Evolutionary conservation across 2,797 vertebrate species (phyloP).

Genomic region (Chrosomus eos): DNA sequence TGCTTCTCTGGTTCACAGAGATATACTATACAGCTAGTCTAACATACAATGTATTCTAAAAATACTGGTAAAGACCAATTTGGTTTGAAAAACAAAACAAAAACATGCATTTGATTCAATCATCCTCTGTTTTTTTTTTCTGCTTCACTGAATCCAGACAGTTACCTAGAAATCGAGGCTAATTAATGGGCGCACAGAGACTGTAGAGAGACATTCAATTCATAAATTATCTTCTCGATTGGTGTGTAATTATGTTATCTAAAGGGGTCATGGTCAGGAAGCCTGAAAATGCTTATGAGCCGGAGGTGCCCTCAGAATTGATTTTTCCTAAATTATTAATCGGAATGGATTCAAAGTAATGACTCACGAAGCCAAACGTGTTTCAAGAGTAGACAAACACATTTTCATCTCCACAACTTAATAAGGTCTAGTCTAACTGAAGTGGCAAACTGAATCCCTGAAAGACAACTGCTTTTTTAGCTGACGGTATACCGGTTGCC

Average conservation of each 20-base stretch:
- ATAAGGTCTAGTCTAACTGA: neutral
- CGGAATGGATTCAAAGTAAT: constrained; percentile 1
- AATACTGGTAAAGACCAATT: constrained; percentile 4
- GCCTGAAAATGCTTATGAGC: neutral
- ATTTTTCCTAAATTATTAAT: constrained; percentile 25
- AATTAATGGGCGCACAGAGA: constrained; percentile 6
- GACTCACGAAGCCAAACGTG: neutral
- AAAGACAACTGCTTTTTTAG: neutral
- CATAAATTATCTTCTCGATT: constrained; percentile 32
- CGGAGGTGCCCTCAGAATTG: constrained; percentile 16
- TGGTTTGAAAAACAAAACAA: neutral
- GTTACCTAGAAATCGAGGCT: constrained; percentile 3
- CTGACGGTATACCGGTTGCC: neutral
- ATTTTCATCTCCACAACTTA: neutral
- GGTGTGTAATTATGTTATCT: constrained; percentile 13
- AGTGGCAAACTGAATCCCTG: neutral
- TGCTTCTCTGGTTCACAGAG: neutral
- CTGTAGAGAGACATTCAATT: constrained; percentile 29
- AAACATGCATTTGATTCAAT: neutral
- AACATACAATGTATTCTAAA: neutral
- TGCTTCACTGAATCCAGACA: neutral
- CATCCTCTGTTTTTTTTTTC: neutral
- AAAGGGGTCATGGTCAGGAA: neutral
- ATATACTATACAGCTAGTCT: neutral
- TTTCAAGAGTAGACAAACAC: neutral